Conservation (phyloP, 2,113 vertebrate genomes). For the Melanotaenia duboulayi region DNA sequence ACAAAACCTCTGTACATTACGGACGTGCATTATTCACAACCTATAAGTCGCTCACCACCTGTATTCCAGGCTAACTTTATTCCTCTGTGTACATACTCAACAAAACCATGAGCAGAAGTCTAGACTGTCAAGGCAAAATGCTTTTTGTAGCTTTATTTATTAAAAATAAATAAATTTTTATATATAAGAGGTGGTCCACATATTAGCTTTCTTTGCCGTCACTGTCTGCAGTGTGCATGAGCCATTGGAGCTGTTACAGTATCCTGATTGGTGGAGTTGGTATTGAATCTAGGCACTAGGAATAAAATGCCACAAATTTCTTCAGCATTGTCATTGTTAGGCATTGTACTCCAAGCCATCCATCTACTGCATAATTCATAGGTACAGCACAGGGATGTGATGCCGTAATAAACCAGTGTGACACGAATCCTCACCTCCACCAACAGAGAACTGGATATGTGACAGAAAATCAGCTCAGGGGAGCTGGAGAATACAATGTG, state of each 20-base stretch:
- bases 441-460: constrained; percentile 28
- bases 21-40: constrained; percentile 13
- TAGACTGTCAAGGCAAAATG: constrained; percentile 1
- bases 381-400: constrained; percentile 45
- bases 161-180: too few species aligned
- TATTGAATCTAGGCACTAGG: constrained; percentile 26
- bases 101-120: not conserved
- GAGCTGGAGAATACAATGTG: constrained; percentile 10
- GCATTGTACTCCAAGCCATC: constrained; percentile 53
- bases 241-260: constrained; percentile 19
- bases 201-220: constrained; percentile 9
- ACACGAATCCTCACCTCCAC: constrained; percentile 48
- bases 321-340: constrained; percentile 46
- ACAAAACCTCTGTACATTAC: not conserved
- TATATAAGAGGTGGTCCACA: not conserved
- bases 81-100: not conserved
- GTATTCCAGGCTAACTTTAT: not conserved
- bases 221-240: constrained; percentile 25
- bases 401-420: constrained; percentile 62
- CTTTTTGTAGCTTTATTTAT: not conserved
- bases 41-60: not conserved
- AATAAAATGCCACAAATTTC: constrained; percentile 52
- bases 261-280: constrained; percentile 8
- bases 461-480: constrained; percentile 31
- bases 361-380: constrained; percentile 73